These are phyloP conservation scores for Paradoxurus hermaphroditus DNA, from an alignment of 2,113 vertebrate species.

Conservation along the genomic window DNA sequence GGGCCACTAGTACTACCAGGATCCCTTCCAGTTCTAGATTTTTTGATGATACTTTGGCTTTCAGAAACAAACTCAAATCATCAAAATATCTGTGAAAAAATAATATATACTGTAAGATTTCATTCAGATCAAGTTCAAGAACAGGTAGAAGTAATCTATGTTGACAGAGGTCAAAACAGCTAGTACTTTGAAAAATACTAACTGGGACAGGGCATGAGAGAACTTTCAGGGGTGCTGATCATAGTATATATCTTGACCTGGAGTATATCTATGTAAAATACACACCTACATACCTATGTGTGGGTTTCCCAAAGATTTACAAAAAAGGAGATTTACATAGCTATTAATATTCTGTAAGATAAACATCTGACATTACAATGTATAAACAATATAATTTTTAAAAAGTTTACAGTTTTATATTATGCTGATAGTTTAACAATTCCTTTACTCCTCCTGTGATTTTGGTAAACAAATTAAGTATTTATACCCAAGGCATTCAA, in stretches of 20 bases:
- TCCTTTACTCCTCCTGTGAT: background rate
- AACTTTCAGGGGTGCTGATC: background rate
- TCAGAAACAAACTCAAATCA: background rate
- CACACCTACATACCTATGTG: background rate
- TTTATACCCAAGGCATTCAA: conserved; percentile 19
- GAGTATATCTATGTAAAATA: background rate
- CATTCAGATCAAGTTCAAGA: background rate
- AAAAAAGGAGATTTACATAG: background rate
- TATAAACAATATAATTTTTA: background rate
- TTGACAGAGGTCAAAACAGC: background rate
- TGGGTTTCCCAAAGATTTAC: background rate
- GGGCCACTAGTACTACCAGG: background rate
- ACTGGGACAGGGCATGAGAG: background rate
- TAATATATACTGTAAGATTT: background rate
- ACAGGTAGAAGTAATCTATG: background rate
- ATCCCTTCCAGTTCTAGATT: background rate
- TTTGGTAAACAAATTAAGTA: conserved; percentile 19
- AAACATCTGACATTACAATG: background rate
- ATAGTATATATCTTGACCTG: background rate
- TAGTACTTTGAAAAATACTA: background rate
- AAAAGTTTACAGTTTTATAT: background rate
- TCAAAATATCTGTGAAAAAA: background rate
- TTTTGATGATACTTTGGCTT: background rate
- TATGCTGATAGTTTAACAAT: background rate
- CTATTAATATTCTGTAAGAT: conserved; percentile 18